These are phyloP conservation scores for Stichodactyla mertensii DNA, from an alignment of 64 coral and sea anemone species.

Conservation along the genomic window DNA sequence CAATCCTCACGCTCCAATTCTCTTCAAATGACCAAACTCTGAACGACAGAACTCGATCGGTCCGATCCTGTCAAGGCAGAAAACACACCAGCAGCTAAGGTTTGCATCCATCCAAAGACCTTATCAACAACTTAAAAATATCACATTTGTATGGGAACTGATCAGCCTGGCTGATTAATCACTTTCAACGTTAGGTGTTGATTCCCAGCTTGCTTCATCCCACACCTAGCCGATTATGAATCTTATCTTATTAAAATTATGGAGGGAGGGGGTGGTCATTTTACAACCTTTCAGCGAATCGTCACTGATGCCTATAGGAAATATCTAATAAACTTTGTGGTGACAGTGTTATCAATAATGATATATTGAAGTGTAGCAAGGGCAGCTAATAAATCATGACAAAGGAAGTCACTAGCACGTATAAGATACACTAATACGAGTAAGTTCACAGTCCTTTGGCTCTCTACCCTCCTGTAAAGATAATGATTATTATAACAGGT, in stretches of 20 bases:
- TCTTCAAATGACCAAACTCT: not conserved
- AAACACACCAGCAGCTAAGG: too few relatives aligned
- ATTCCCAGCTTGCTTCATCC: not conserved
- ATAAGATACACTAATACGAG: not conserved
- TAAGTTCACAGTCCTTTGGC: not conserved
- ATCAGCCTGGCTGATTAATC: too few relatives aligned
- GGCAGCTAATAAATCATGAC: not conserved
- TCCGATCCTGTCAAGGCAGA: too few relatives aligned
- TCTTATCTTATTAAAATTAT: not conserved
- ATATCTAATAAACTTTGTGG: not conserved
- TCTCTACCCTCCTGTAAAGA: slow-evolving; percentile 1
- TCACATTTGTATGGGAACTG: too few relatives aligned
- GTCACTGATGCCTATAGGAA: not conserved
- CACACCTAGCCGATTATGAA: not conserved
- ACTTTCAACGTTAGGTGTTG: too few relatives aligned
- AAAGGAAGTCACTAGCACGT: not conserved
- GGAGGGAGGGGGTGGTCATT: not conserved
- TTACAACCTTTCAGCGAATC: not conserved
- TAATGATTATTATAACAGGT: slow-evolving; percentile 9
- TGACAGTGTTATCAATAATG: not conserved
- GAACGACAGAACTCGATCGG: too few relatives aligned
- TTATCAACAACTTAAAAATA: too few relatives aligned
- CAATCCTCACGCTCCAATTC: not conserved
- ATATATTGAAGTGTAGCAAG: not conserved
- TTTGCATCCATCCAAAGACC: too few relatives aligned